phyloP scores from a whole-genome alignment of 1,140 invertebrate species.

The Anoplophora glabripennis region DNA sequence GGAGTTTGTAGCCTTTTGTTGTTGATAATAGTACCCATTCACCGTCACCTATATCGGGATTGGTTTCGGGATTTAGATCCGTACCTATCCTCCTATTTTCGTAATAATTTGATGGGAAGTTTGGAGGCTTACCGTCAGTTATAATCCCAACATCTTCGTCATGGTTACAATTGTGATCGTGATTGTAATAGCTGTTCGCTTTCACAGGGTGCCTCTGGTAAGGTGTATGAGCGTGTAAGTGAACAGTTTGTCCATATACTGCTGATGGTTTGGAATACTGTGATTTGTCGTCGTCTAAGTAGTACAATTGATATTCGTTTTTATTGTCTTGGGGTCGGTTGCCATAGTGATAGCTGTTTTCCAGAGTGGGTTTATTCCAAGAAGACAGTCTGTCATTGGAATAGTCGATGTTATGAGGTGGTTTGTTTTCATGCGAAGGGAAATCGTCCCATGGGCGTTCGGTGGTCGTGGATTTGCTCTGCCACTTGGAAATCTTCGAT shows the following conservation, averaged over 20 bases:
- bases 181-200: background rate
- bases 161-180: background rate
- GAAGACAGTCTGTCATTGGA: background rate
- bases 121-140: constrained; percentile 63
- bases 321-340: background rate
- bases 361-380: background rate
- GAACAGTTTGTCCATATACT: background rate
- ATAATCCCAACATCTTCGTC: constrained; percentile 49
- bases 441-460: constrained; percentile 28
- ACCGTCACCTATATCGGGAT: constrained; percentile 62
- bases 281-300: background rate
- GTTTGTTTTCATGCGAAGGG: constrained; percentile 2
- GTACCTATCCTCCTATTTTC: constrained; percentile 25
- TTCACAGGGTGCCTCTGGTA: background rate
- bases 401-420: constrained; percentile 1
- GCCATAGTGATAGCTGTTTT: background rate
- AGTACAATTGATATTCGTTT: constrained; percentile 13
- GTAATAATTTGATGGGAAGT: constrained; percentile 58
- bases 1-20: constrained; percentile 66
- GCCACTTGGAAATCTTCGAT: constrained; percentile 78
- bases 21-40: constrained; percentile 75
- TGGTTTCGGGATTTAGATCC: constrained; percentile 49
- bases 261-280: background rate
- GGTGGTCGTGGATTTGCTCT: constrained; percentile 45
- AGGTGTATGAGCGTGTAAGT: background rate